Evolutionary conservation across 2,113 vertebrate genomes (phyloP), one percentile per base, ranked within the genome.

Genomic region (Myocastor coypus): DNA sequence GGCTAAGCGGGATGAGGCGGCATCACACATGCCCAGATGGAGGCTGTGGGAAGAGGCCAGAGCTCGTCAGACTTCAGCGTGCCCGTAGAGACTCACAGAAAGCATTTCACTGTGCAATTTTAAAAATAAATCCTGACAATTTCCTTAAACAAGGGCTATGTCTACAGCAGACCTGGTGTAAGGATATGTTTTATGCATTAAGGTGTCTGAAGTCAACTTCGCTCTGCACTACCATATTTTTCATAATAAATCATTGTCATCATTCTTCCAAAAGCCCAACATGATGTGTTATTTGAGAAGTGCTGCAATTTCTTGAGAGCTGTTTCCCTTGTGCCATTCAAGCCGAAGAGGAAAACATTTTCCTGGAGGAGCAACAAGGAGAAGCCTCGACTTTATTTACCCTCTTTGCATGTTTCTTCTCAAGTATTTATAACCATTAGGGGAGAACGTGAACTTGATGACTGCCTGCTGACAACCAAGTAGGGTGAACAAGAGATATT

Each of bases 11-110:
- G 63, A 14, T 69, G 80, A 94, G 90, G 71, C 37, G 42, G 40
- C 80, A 0, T 5, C 71, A 20, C 0, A 4, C 20, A 32, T 7
- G 28, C 97, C 77, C 97, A 97, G 96, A 95, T 95, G 97, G 97
- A 84, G 85, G 14, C 14, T 3, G 0, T 73, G 92, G 87, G 96
- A 77, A 89, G 2, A 20, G 64, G 96, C 96, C 97, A 96, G 96
- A 57, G 78, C 95, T 94, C 95, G 96, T 97, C 96, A 96, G 94
- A 87, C 77, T 89, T 92, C 92, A 93, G 61, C 59, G 34, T 83
- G 83, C 46, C 86, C 96, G 81, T 3, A 1, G 93, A 88, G 89
- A 88, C 87, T 94, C 81, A 84, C 86, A 55, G 75, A 94, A 94
- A 94, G 92, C 87, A 87, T 89, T 87, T 95, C 95, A 89, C 85